Evolutionary conservation across 2,888 invertebrate species (phyloP).

Genomic region (Lamellibrachia satsuma): DNA sequence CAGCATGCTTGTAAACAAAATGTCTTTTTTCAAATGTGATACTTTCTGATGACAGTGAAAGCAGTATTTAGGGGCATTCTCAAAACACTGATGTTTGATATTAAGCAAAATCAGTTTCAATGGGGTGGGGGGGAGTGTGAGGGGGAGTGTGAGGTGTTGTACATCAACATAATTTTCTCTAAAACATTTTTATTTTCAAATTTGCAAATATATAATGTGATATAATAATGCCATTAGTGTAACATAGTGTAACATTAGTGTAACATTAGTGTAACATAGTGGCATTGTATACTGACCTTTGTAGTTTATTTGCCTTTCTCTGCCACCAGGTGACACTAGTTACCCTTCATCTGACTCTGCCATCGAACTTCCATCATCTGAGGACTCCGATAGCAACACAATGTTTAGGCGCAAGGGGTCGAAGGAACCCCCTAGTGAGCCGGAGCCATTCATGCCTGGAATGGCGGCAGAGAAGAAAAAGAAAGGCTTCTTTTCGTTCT

Average conservation of each 20-base stretch:
- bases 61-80: no score
- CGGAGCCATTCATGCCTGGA: slow-evolving; percentile 40
- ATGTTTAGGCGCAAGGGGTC: slow-evolving; percentile 18
- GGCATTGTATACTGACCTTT: background rate
- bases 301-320: background rate
- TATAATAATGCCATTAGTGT: background rate
- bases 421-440: slow-evolving; percentile 8
- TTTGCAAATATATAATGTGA: background rate
- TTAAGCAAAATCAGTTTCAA: no score
- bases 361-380: background rate
- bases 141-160: no score
- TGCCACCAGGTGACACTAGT: slow-evolving; percentile 4
- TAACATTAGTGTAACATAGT: background rate
- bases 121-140: no score
- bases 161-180: no score
- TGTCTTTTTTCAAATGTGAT: no score
- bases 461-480: slow-evolving; percentile 66
- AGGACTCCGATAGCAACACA: background rate
- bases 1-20: no score
- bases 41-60: no score
- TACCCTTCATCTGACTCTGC: background rate
- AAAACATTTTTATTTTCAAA: no score
- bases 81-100: no score
- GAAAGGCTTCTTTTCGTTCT: slow-evolving; percentile 59
- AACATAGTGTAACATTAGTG: background rate